Conservation (phyloP, 2,888 invertebrate genomes). For the Drosophila mercatorum region DNA sequence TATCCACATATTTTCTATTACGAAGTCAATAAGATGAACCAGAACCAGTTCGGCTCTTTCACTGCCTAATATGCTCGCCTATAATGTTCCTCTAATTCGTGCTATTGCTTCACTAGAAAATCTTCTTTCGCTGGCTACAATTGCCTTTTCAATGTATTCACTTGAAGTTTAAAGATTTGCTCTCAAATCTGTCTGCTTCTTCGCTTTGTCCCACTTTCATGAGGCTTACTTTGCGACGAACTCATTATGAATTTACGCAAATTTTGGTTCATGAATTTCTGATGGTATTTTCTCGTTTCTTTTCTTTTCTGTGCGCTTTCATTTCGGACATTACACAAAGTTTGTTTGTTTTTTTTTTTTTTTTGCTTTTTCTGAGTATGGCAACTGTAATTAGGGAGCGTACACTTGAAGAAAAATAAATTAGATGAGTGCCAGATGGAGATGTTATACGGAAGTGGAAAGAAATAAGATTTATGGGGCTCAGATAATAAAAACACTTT, state of each 20-base stretch:
- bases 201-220: constrained; percentile 15
- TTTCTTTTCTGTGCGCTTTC: constrained; percentile 10
- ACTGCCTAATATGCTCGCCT: background rate
- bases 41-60: background rate
- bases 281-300: background rate
- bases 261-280: constrained; percentile 30
- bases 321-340: constrained; percentile 10
- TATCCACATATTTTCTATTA: too few relatives aligned
- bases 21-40: background rate
- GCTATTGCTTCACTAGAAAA: background rate
- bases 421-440: constrained; percentile 4
- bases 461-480: background rate
- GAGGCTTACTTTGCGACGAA: constrained; percentile 13
- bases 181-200: constrained; percentile 14
- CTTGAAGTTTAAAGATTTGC: constrained; percentile 1
- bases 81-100: background rate
- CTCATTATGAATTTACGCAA: constrained; percentile 34
- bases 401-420: constrained; percentile 31
- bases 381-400: constrained; percentile 31
- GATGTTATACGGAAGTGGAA: background rate
- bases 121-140: background rate
- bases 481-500: background rate
- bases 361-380: constrained; percentile 12
- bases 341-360: background rate
- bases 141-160: background rate